Conservation (phyloP, 2,797 vertebrate species). For the Oceanodroma leucorhoa region DNA sequence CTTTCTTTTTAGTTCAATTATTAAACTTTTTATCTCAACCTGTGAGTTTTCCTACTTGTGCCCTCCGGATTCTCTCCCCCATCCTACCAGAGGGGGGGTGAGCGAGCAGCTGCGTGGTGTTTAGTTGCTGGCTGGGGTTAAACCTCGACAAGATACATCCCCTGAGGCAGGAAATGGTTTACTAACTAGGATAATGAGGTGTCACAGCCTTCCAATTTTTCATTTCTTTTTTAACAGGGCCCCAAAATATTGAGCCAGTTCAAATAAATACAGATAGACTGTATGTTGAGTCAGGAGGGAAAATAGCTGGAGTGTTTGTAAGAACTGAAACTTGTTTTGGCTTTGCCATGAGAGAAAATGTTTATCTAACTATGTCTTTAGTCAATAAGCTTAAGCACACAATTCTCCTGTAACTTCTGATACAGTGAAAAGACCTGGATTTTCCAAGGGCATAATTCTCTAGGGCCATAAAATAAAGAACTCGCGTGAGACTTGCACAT, state of each 20-base stretch:
- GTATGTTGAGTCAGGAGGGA: not conserved
- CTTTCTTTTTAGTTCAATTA: too few species aligned
- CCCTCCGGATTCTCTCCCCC: too few species aligned
- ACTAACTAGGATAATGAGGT: not conserved
- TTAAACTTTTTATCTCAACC: too few species aligned
- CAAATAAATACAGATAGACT: not conserved
- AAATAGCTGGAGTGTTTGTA: not conserved
- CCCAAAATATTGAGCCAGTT: not conserved
- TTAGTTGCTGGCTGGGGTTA: too few species aligned
- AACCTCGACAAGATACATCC: not conserved
- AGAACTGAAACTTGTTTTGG: not conserved
- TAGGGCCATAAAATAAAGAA: not conserved
- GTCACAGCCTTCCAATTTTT: not conserved
- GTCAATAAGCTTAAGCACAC: not conserved
- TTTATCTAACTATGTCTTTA: not conserved
- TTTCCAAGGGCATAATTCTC: not conserved
- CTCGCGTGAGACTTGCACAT: not conserved
- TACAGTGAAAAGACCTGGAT: not conserved
- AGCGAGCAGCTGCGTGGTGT: too few species aligned
- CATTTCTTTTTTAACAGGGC: not conserved
- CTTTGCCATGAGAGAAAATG: not conserved
- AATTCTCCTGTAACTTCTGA: not conserved
- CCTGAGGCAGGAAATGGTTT: not conserved
- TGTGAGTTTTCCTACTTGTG: too few species aligned
- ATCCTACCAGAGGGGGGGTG: too few species aligned